A percentile compares a stretch with the other conserved stretches of the same genome.
phyloP scores from a whole-genome alignment of 2,113 vertebrate genomes.

The Pithys albifrons region DNA sequence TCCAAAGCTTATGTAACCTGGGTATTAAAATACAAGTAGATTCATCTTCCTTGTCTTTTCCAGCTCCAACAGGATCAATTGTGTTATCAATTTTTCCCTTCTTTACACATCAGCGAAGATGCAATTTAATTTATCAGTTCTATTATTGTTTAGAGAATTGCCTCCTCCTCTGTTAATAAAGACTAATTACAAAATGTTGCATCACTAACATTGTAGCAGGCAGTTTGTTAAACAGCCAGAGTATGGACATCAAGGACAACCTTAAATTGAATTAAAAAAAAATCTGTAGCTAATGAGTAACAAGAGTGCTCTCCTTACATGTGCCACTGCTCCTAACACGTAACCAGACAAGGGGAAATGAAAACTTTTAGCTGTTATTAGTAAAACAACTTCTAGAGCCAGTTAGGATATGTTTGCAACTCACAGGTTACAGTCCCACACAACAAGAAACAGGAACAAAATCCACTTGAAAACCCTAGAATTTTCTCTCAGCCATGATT shows the following conservation, averaged over 20 bases:
- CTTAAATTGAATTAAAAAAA: neutral
- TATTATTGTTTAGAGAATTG: neutral
- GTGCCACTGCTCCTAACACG: neutral
- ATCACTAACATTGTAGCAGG: neutral
- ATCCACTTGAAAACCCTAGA: neutral
- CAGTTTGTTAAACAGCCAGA: neutral
- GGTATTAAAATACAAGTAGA: neutral
- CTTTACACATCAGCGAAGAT: neutral
- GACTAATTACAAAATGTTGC: neutral
- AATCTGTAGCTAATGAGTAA: neutral
- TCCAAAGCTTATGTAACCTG: neutral
- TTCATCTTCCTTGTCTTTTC: neutral
- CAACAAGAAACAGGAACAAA: neutral
- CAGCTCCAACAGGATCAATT: neutral
- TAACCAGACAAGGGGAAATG: neutral
- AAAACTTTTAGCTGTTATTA: neutral
- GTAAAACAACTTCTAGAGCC: neutral
- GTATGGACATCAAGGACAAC: neutral
- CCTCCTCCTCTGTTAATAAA: neutral
- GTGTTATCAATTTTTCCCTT: neutral
- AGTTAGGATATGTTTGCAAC: neutral
- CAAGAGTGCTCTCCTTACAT: neutral
- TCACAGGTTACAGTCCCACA: neutral
- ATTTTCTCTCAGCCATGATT: neutral
- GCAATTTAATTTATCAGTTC: neutral